A percentile compares a stretch with the other conserved stretches of the same genome.
These are phyloP conservation scores for Tachina grossa DNA, from an alignment of 2,888 invertebrate genomes.

Conservation along the genomic window DNA sequence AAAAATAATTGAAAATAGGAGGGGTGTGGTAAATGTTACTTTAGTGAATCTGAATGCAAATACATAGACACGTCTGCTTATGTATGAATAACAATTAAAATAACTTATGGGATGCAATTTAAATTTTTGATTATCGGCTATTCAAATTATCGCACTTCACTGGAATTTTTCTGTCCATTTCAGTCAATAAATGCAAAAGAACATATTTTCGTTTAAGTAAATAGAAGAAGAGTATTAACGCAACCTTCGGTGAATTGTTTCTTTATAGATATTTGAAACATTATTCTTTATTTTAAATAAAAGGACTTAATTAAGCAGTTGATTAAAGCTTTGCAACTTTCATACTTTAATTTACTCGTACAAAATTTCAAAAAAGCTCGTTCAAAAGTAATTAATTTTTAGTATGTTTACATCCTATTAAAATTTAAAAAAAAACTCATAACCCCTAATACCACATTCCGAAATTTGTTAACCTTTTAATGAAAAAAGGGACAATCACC, in stretches of 20 bases:
- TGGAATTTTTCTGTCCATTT: too few species aligned
- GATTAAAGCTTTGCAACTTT: slow-evolving; percentile 7
- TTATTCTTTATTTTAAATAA: slow-evolving; percentile 11
- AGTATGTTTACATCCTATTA: background rate
- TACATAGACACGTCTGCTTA: too few species aligned
- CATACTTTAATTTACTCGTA: slow-evolving; percentile 26
- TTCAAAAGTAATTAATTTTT: background rate
- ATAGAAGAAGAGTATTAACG: background rate
- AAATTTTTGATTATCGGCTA: too few species aligned
- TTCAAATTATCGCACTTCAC: too few species aligned
- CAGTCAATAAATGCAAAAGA: too few species aligned
- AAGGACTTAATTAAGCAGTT: slow-evolving; percentile 13
- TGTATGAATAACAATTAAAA: too few species aligned
- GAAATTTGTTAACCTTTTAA: slow-evolving; percentile 29
- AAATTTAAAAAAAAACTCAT: slow-evolving; percentile 32
- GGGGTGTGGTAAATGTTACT: too few species aligned
- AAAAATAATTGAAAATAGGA: too few species aligned
- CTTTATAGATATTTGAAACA: background rate
- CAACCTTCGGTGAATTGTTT: background rate
- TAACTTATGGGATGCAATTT: too few species aligned
- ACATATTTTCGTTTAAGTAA: too few species aligned
- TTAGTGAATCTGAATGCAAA: too few species aligned
- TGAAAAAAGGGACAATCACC: slow-evolving; percentile 42
- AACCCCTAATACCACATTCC: slow-evolving; percentile 28
- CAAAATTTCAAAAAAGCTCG: background rate